These are phyloP conservation scores for Drosophila fungiperda DNA, from an alignment of 2,888 invertebrate species.

Conservation along the genomic window DNA sequence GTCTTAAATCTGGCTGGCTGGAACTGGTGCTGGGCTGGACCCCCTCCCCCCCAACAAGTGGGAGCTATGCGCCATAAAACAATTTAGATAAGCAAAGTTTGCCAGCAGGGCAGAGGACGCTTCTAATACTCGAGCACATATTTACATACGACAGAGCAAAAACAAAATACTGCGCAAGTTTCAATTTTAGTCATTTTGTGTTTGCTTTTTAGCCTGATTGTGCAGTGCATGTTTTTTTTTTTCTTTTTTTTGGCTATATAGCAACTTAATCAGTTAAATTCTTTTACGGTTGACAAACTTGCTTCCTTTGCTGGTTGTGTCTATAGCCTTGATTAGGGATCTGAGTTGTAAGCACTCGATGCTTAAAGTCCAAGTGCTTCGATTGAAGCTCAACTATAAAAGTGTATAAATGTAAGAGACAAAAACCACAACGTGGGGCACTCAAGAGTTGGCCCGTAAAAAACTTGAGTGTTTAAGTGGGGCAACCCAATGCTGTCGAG, in stretches of 20 bases:
- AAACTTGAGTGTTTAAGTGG: conserved; percentile 66
- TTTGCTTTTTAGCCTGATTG: conserved; percentile 25
- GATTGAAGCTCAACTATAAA: conserved; percentile 60
- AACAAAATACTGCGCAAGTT: conserved; percentile 25
- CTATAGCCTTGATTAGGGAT: background rate
- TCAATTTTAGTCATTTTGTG: conserved; percentile 16
- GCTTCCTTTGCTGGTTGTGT: background rate
- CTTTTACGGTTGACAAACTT: conserved; percentile 45
- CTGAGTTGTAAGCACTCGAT: conserved; percentile 2
- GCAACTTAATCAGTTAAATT: conserved; percentile 67
- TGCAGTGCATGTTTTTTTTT: conserved; percentile 19
- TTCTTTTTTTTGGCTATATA: conserved; percentile 4
- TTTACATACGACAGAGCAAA: conserved; percentile 21
- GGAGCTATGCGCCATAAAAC: conserved; percentile 50
- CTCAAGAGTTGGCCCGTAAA: conserved; percentile 71
- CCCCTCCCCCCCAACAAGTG: conserved; percentile 39
- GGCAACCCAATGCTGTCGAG: conserved; percentile 54
- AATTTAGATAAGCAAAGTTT: conserved; percentile 74
- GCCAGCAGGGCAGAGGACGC: conserved; percentile 40
- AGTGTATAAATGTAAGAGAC: conserved; percentile 54
- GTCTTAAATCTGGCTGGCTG: background rate
- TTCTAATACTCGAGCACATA: conserved; percentile 25
- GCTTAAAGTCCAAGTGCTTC: conserved; percentile 32
- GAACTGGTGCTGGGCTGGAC: conserved; percentile 50
- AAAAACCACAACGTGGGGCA: conserved; percentile 64